These are phyloP conservation scores for Celastrina argiolus DNA, from an alignment of 2,888 invertebrate genomes.

Conservation along the genomic window DNA sequence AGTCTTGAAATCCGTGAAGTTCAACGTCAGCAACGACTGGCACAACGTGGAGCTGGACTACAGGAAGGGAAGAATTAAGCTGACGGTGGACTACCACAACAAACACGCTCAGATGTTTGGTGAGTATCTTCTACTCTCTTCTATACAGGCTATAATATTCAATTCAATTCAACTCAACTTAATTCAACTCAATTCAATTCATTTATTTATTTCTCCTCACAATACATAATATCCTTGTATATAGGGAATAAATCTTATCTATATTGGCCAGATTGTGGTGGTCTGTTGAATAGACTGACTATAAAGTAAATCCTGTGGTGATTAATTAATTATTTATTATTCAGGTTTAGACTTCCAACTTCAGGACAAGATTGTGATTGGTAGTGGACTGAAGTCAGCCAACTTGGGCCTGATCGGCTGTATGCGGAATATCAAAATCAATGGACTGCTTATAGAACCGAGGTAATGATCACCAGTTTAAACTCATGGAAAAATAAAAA, in stretches of 20 bases:
- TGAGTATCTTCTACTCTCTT: constrained; percentile 39
- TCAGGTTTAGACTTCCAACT: constrained; percentile 80
- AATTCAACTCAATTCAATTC: too few relatives aligned
- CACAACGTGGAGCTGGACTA: constrained; percentile 89
- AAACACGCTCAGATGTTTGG: constrained; percentile 83
- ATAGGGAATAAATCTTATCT: too few relatives aligned
- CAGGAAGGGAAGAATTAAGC: constrained; percentile 83
- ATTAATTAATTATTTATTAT: background rate
- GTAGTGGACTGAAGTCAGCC: constrained; percentile 85
- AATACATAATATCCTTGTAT: too few relatives aligned
- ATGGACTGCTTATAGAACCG: constrained; percentile 88
- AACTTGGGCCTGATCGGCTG: constrained; percentile 92
- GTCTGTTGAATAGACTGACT: too few relatives aligned
- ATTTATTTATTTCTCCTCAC: too few relatives aligned
- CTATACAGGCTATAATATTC: background rate
- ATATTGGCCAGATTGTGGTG: too few relatives aligned
- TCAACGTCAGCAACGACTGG: constrained; percentile 88
- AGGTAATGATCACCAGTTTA: constrained; percentile 44
- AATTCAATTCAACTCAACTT: too few relatives aligned
- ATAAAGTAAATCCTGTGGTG: too few relatives aligned
- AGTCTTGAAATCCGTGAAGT: constrained; percentile 87
- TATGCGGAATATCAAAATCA: constrained; percentile 92
- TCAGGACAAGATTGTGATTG: constrained; percentile 85
- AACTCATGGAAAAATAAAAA: too few relatives aligned
- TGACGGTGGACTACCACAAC: constrained; percentile 86